phyloP scores from a whole-genome alignment of 2,888 invertebrate genomes.

The Agonopterix heracliana region DNA sequence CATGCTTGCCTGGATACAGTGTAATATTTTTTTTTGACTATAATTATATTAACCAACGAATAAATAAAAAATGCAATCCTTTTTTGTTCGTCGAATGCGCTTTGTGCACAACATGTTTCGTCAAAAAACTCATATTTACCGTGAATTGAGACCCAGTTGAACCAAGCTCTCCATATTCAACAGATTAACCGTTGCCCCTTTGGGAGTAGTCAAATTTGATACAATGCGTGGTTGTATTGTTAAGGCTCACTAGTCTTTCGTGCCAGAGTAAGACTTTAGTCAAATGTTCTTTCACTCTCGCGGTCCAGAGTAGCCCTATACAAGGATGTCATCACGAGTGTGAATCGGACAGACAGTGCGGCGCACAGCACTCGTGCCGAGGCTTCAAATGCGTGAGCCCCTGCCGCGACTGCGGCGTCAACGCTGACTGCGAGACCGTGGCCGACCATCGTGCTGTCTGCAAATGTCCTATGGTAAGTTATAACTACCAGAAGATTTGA shows the following conservation, averaged over 20 bases:
- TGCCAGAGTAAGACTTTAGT: too few relatives aligned
- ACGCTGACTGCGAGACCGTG: slow-evolving; percentile 86
- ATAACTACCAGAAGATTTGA: background rate
- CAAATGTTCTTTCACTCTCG: background rate
- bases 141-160: too few relatives aligned
- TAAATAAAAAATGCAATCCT: too few relatives aligned
- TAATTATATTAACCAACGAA: too few relatives aligned
- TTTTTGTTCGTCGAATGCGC: background rate
- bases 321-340: slow-evolving; percentile 89
- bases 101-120: too few relatives aligned
- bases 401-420: slow-evolving; percentile 85
- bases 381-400: slow-evolving; percentile 85
- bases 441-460: slow-evolving; percentile 85
- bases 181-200: too few relatives aligned
- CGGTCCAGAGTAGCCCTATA: slow-evolving; percentile 81
- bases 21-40: slow-evolving; percentile 43
- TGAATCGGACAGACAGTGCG: slow-evolving; percentile 85
- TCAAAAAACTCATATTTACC: too few relatives aligned
- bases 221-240: too few relatives aligned
- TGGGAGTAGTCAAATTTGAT: too few relatives aligned
- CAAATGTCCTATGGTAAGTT: slow-evolving; percentile 84
- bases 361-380: slow-evolving; percentile 81
- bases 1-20: slow-evolving; percentile 83
- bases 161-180: too few relatives aligned
- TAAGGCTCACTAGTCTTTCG: too few relatives aligned